Evolutionary conservation across 2,888 invertebrate genomes (phyloP), one percentile per base, ranked within the genome.

Genomic region (Noctua janthina): DNA sequence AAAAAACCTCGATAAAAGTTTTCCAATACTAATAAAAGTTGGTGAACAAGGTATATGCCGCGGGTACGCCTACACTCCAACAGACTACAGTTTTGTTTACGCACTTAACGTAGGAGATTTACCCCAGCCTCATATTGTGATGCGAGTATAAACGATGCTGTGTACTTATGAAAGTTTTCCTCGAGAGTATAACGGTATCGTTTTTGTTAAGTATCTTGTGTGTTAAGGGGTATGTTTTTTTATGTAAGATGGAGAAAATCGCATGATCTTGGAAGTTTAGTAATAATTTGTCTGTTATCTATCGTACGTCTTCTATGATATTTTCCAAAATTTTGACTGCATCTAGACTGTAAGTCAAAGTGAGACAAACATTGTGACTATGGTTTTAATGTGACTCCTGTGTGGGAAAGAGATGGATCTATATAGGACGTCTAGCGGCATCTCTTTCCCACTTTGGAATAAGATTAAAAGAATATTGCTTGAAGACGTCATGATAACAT

Each of bases 11-110:
- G 89, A 89, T 91, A 86, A 82, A 92, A 93, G 90, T 93, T 92
- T 91, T 89, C 89, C 92, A 91, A 92, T 93, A 92, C 90, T 91
- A 92, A 92, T 93, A 93, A 92, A 93, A 92, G 91, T 92, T 92
- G 62, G 74, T 74, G 82, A 84, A 87, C 85, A 86, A 85, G 86
- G 81, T 82, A 76, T 79, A 84, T 74, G 78, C 76, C 64, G 69
- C 75, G 62, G 82, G 69, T 81, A 70, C 78, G 84, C 76, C 59
- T 35, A 66, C 56, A 17, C 74, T 77, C 54, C 43, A 17, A 66
- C 67, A 76, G 76, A 49, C 76, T 70, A 76, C 82, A 79, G 67
- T 79, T 86, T 84, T 87, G 88, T 87, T 86, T 86, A 83, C 89
- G 78, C 72, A 88, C 86, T 87, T 83, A 75, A n/a, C 86, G 59